Conservation (phyloP, 2,113 vertebrate species). For the Strigops habroptila region DNA sequence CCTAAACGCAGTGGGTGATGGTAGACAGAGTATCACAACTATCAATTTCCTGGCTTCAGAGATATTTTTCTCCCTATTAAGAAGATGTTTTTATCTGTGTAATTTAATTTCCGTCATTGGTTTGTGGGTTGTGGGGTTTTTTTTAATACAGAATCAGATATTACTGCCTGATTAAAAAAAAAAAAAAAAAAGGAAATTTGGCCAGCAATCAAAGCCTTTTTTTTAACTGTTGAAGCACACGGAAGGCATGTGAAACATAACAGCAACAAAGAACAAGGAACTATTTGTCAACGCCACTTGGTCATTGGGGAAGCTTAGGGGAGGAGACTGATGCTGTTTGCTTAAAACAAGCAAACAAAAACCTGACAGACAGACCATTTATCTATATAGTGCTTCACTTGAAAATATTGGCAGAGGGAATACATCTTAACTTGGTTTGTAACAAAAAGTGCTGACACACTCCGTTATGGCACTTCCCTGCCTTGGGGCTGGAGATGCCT, state of each 20-base stretch:
- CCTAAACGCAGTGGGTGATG: not conserved
- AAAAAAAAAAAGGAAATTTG: not conserved
- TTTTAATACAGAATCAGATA: conserved; percentile 46
- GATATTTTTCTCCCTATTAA: not conserved
- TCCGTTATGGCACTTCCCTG: not conserved
- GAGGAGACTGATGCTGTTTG: conserved; percentile 58
- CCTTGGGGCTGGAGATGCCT: not conserved
- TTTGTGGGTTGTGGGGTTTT: not conserved
- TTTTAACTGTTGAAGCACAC: conserved; percentile 49
- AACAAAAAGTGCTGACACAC: conserved; percentile 41
- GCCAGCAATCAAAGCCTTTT: conserved; percentile 40
- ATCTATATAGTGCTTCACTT: conserved; percentile 16
- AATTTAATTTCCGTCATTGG: conserved; percentile 48
- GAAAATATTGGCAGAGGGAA: conserved; percentile 2
- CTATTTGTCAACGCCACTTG: conserved; percentile 35
- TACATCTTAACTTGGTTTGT: conserved; percentile 7
- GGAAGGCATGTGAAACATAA: conserved; percentile 39
- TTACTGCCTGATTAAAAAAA: conserved; percentile 21
- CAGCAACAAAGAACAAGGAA: conserved; percentile 54
- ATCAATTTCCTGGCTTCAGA: conserved; percentile 28
- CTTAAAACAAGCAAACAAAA: conserved; percentile 63
- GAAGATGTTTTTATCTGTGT: not conserved
- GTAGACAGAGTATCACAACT: not conserved
- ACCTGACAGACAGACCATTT: conserved; percentile 62
- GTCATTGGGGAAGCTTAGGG: conserved; percentile 51